A percentile compares a stretch with the other conserved stretches of the same genome.
Conservation (phyloP, 2,113 vertebrate genomes). For the Hystrix brachyura region DNA sequence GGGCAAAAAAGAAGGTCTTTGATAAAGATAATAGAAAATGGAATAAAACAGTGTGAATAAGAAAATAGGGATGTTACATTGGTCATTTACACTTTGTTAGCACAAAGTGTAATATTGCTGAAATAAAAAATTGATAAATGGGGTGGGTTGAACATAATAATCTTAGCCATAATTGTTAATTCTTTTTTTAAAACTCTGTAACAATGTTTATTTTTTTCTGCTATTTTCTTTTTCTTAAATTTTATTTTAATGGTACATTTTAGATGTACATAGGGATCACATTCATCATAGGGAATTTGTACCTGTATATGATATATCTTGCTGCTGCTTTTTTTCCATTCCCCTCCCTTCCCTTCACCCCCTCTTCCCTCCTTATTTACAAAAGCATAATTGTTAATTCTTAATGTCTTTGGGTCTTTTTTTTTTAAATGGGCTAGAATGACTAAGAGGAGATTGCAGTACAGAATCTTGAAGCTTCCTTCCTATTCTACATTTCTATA, state of each 20-base stretch:
- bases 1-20: conserved; percentile 34
- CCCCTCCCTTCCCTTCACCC: too few species aligned
- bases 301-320: too few species aligned
- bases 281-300: too few species aligned
- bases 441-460: neutral
- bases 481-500: neutral
- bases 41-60: conserved; percentile 31
- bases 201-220: too few species aligned
- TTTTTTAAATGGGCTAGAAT: neutral
- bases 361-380: too few species aligned
- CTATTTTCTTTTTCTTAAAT: too few species aligned
- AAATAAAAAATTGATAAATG: conserved; percentile 15
- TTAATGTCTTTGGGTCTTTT: neutral
- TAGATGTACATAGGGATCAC: too few species aligned
- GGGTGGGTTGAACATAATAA: neutral
- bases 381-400: neutral
- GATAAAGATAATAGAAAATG: conserved; percentile 62
- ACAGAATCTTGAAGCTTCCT: conserved; percentile 15
- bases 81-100: neutral
- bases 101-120: conserved; percentile 22
- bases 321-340: too few species aligned
- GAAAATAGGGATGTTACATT: neutral
- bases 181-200: neutral
- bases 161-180: neutral
- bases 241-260: too few species aligned